Conservation (phyloP, 2,113 vertebrate species). For the Nematolebias whitei region DNA sequence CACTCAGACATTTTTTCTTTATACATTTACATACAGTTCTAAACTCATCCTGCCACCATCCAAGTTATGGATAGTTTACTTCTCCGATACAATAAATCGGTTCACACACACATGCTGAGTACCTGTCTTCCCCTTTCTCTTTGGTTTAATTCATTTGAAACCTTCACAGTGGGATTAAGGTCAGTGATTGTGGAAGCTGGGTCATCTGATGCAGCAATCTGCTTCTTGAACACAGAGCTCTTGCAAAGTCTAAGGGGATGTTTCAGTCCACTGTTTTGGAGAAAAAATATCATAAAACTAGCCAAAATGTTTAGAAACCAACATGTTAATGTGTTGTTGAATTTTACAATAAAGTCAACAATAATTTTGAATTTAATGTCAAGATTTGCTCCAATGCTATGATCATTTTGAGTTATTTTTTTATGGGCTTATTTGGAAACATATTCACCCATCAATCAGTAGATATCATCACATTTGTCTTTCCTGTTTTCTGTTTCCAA, state of each 20-base stretch:
- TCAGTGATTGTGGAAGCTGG: not conserved
- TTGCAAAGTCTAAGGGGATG: not conserved
- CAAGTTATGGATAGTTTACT: not conserved
- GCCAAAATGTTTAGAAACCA: not conserved
- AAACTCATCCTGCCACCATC: not conserved
- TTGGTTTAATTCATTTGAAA: not conserved
- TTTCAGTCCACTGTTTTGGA: not conserved
- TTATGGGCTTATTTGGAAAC: too few species aligned
- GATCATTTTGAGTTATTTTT: too few species aligned
- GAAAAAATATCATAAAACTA: not conserved
- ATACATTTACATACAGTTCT: not conserved
- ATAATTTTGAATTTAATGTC: too few species aligned
- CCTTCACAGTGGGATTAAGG: conserved; percentile 1
- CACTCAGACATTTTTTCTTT: not conserved
- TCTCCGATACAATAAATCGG: not conserved
- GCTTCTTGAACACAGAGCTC: not conserved
- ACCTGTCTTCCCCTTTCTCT: not conserved
- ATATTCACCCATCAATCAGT: too few species aligned
- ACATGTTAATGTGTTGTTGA: not conserved
- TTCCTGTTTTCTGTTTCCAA: too few species aligned
- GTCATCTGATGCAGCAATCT: not conserved
- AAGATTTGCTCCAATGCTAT: too few species aligned
- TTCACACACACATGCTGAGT: not conserved
- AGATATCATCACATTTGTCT: too few species aligned
- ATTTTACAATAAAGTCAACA: too few species aligned